Evolutionary conservation across 2,113 vertebrate species (phyloP), one percentile per base, ranked within the genome.

Genomic region (Ictalurus punctatus): DNA sequence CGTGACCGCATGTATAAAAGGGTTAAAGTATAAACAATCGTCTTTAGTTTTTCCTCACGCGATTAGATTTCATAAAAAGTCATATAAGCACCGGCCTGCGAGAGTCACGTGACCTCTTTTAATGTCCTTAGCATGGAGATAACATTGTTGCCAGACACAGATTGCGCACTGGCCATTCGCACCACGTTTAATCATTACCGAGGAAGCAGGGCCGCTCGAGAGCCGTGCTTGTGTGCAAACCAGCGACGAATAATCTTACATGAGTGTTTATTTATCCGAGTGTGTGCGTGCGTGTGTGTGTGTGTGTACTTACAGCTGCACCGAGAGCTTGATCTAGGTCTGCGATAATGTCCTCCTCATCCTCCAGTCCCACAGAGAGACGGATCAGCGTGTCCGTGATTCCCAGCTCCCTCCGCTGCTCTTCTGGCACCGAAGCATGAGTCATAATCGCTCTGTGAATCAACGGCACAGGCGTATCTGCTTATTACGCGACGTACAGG

Each of bases 341-440:
- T 76, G 94, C 93, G 9, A 99, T 92, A 85, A 99, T 94, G 92
- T 99, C 97, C 21, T 94, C 94, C 48, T 95, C 93, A 61, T 99
- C 96, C 90, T 99, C 98, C 92, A 99, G 93, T 21, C 98, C 98
- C 65, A 99, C 93, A 0, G 98, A 99, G 73, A 99, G 94, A 40
- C 98, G 95, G 88, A 99, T 95, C 71, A 99, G 92, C 0, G 96
- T 98, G 91, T 99, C 97, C 10, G 93, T 97, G 91, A 99, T 98
- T 6, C 97, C 97, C 84, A 99, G 95, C 81, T 86, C 23, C 0
- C 67, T 89, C 90, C 97, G 95, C n/a, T 97, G 96, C 0, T 92
- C 94, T 87, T 97, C 93, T 44, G 96, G 95, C 90, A 99, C 96
- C 0, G 97, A 98, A 0, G 97, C 92, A 6, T 99, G 98, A 73